These are phyloP conservation scores for Hedychridium roseum DNA, from an alignment of 2,888 invertebrate species.

Conservation along the genomic window DNA sequence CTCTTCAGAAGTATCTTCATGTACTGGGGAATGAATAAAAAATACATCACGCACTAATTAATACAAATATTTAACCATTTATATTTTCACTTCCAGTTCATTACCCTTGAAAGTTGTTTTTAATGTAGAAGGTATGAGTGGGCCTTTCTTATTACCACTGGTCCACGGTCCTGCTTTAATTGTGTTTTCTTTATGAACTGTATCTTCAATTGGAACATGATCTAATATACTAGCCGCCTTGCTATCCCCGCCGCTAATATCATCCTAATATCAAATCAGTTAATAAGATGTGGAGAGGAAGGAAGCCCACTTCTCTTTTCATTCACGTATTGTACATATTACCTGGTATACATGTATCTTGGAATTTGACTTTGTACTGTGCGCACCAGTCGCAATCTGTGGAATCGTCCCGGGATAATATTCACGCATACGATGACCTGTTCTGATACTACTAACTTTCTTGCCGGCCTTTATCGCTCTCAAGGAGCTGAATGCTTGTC, in stretches of 20 bases:
- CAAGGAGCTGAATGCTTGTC: slow-evolving; percentile 80
- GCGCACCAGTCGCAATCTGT: slow-evolving; percentile 62
- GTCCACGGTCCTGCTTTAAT: slow-evolving; percentile 78
- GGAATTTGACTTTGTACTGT: slow-evolving; percentile 64
- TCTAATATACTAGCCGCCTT: slow-evolving; percentile 70
- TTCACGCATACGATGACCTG: slow-evolving; percentile 69
- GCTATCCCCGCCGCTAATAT: slow-evolving; percentile 36
- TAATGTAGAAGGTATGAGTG: slow-evolving; percentile 47
- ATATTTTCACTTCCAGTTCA: background rate
- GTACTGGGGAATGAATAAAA: slow-evolving; percentile 64
- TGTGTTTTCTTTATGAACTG: slow-evolving; percentile 74
- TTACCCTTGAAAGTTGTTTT: slow-evolving; percentile 66
- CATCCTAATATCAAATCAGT: slow-evolving; percentile 56
- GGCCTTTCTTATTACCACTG: slow-evolving; percentile 61
- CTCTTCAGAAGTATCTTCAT: slow-evolving; percentile 68
- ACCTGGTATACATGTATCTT: slow-evolving; percentile 70
- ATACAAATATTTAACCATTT: slow-evolving; percentile 1
- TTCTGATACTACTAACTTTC: slow-evolving; percentile 67
- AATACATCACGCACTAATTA: background rate
- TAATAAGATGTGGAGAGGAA: too few relatives aligned
- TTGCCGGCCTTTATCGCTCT: slow-evolving; percentile 72
- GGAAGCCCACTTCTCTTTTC: too few relatives aligned
- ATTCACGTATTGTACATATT: slow-evolving; percentile 1
- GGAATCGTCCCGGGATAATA: slow-evolving; percentile 67
- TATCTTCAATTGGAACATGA: slow-evolving; percentile 66